Evolutionary conservation across 2,113 vertebrate species (phyloP).

Genomic region (Octodon degus): DNA sequence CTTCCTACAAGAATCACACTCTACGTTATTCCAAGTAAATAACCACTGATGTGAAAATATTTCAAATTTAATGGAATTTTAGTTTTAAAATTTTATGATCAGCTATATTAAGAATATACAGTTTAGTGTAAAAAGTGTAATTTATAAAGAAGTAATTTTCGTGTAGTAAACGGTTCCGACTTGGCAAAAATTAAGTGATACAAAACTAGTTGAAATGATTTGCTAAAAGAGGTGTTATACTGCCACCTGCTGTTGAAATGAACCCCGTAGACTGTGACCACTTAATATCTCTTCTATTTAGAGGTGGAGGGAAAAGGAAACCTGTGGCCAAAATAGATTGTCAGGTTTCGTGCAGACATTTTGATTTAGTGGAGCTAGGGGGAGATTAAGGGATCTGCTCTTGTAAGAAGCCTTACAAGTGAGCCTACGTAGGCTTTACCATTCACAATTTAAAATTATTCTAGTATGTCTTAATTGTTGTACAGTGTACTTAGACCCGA

Average conservation of each 20-base stretch:
- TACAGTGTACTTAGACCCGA: too few relatives aligned
- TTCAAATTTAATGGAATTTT: not conserved
- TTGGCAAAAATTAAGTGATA: not conserved
- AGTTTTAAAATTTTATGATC: not conserved
- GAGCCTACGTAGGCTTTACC: not conserved
- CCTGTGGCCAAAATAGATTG: not conserved
- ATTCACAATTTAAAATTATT: not conserved
- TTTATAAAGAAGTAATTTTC: not conserved
- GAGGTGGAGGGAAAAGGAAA: not conserved
- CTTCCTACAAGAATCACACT: not conserved
- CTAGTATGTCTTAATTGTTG: not conserved
- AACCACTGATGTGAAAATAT: not conserved
- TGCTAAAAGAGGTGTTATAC: not conserved
- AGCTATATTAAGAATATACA: not conserved
- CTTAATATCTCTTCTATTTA: not conserved
- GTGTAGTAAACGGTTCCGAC: not conserved
- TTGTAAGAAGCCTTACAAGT: not conserved
- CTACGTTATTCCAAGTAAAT: not conserved
- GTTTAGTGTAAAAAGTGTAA: not conserved
- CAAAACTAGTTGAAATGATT: not conserved
- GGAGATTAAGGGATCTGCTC: not conserved
- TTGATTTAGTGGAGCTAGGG: not conserved
- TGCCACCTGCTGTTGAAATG: constrained; percentile 64
- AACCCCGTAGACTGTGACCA: not conserved
- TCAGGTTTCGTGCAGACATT: not conserved